Evolutionary conservation across 2,888 invertebrate genomes (phyloP), one percentile per base, ranked within the genome.

Genomic region (Suillia variegata): DNA sequence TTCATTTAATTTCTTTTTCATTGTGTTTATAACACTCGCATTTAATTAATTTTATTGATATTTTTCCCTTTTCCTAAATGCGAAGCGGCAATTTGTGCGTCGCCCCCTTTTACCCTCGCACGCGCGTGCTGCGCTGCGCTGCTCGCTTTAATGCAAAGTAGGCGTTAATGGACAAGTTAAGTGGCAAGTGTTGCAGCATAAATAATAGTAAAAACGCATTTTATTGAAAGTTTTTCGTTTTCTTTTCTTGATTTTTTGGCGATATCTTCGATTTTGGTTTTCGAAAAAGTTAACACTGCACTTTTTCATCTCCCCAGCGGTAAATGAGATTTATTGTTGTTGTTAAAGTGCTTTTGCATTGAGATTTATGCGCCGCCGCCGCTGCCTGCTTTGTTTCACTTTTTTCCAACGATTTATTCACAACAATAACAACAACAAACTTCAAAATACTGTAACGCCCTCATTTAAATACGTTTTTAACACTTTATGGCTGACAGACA

Each of bases 391-490:
- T 20, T 45, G 45, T 20, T 17, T 18, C 45, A 17, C 18, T 18
- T 12, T 45, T 45, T 45, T 6, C 3, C 13, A 13, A 45, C 5
- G 8, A n/a, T n/a, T n/a, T n/a, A n/a, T n/a, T n/a, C n/a, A n/a
- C n/a, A n/a, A n/a, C n/a, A n/a, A n/a, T n/a, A n/a, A n/a, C n/a
- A n/a, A n/a, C n/a, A n/a, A n/a, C n/a, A n/a, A n/a, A n/a, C n/a
- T n/a, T n/a, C n/a, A n/a, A n/a, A 38, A 13, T 2, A 17, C 4
- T 18, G 20, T 8, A 45, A 45, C 45, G 45, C 45, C 45, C 45
- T 45, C 45, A 45, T 45, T 45, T 45, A 45, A 45, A 45, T 45
- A 20, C 45, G 45, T 45, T 45, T 45, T 45, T 45, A 45, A 45
- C 20, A 45, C 45, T 45, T 45, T 45, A 45, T 20, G 17, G 45